Evolutionary conservation across 2,888 invertebrate genomes (phyloP).

Genomic region (Nymphalis polychloros): DNA sequence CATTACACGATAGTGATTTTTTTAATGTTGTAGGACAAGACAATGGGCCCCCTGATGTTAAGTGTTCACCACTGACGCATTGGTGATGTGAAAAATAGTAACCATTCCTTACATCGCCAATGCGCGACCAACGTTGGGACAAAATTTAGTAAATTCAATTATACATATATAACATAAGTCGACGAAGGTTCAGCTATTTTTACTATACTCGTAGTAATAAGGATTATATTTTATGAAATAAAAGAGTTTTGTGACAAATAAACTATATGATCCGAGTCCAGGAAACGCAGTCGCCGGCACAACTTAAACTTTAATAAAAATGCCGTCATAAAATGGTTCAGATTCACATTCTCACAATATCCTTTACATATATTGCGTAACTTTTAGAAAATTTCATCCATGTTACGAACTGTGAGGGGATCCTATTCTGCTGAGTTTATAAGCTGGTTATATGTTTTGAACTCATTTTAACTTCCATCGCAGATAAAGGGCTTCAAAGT

Average conservation of each 20-base stretch:
- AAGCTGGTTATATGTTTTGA: constrained; percentile 29
- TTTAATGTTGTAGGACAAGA: no score
- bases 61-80: no score
- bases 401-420: constrained; percentile 20
- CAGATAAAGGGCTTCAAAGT: constrained; percentile 20
- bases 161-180: no score
- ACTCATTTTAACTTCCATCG: constrained; percentile 25
- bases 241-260: not conserved
- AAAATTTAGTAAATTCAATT: no score
- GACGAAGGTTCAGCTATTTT: no score
- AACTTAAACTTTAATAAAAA: constrained; percentile 6
- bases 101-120: no score
- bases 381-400: constrained; percentile 22
- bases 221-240: not conserved
- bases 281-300: not conserved
- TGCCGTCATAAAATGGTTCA: not conserved
- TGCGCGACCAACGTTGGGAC: no score
- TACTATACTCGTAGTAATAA: not conserved
- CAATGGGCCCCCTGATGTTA: no score
- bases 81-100: no score
- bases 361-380: constrained; percentile 30
- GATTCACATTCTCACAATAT: not conserved
- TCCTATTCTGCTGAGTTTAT: constrained; percentile 22
- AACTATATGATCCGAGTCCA: not conserved
- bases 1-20: no score